Evolutionary conservation across 2,888 invertebrate genomes (phyloP).

Genomic region (Anorthoa munda): DNA sequence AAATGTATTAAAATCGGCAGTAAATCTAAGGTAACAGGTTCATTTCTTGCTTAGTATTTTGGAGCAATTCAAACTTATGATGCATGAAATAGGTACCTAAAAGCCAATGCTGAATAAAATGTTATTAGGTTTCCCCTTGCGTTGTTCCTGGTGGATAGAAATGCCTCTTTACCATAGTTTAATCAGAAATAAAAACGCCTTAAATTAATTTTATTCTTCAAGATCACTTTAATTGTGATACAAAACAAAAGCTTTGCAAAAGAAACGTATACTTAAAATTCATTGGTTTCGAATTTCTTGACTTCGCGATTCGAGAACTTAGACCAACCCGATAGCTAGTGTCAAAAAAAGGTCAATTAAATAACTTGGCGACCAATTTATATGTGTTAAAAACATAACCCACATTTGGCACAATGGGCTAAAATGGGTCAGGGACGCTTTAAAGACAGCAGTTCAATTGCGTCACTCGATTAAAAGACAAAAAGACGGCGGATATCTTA

Average conservation of each 20-base stretch:
- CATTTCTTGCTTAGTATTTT: not conserved
- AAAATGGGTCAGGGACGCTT: constrained; percentile 41
- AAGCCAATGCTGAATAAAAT: not conserved
- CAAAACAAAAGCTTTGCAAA: not conserved
- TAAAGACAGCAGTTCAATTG: constrained; percentile 22
- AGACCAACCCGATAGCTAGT: not conserved
- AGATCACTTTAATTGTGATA: not conserved
- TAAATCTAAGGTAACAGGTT: not conserved
- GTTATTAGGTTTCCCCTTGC: not conserved
- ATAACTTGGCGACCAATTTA: constrained; percentile 38
- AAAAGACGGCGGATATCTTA: constrained; percentile 21
- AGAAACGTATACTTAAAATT: not conserved
- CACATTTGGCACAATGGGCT: constrained; percentile 28
- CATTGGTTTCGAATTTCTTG: too few species aligned
- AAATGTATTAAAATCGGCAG: not conserved
- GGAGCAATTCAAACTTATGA: too few species aligned
- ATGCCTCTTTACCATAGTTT: not conserved
- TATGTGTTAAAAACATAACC: constrained; percentile 29
- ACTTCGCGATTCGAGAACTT: too few species aligned
- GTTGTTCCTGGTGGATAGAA: too few species aligned
- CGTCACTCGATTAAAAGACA: constrained; percentile 41
- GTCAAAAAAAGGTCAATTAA: constrained; percentile 21
- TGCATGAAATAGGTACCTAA: too few species aligned
- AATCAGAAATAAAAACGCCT: not conserved
- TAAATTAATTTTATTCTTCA: too few species aligned